Conservation (phyloP, 2,888 invertebrate species). For the Protonemura montana region DNA sequence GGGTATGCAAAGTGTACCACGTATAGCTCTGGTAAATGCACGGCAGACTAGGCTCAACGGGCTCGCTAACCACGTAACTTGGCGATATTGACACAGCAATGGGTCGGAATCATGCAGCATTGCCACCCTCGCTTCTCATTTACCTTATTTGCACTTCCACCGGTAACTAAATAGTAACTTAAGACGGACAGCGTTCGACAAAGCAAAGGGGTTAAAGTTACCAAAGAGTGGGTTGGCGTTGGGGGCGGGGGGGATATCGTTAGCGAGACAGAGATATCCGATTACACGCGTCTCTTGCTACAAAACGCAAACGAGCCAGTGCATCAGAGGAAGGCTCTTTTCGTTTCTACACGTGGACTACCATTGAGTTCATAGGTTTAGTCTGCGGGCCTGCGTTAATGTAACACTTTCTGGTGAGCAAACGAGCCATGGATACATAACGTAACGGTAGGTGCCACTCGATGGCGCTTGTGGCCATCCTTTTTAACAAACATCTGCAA, state of each 20-base stretch:
- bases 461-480: too few relatives aligned
- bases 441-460: too few relatives aligned
- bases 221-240: background rate
- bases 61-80: background rate
- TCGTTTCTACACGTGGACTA: background rate
- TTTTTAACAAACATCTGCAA: too few relatives aligned
- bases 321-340: background rate
- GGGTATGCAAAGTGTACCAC: background rate
- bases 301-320: background rate
- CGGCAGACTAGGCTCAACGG: background rate
- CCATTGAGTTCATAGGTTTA: too few relatives aligned
- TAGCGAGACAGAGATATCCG: background rate
- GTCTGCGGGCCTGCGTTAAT: too few relatives aligned
- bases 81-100: conserved; percentile 12
- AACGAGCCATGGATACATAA: too few relatives aligned
- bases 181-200: conserved; percentile 2
- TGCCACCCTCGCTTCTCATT: background rate
- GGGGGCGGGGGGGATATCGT: background rate
- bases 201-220: conserved; percentile 33
- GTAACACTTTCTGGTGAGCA: too few relatives aligned
- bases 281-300: background rate
- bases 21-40: background rate
- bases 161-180: conserved; percentile 33
- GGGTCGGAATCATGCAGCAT: background rate
- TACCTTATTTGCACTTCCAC: conserved; percentile 31